A percentile compares a stretch with the other conserved stretches of the same genome.
phyloP scores from a whole-genome alignment of 2,113 vertebrate genomes.

The human region DNA sequence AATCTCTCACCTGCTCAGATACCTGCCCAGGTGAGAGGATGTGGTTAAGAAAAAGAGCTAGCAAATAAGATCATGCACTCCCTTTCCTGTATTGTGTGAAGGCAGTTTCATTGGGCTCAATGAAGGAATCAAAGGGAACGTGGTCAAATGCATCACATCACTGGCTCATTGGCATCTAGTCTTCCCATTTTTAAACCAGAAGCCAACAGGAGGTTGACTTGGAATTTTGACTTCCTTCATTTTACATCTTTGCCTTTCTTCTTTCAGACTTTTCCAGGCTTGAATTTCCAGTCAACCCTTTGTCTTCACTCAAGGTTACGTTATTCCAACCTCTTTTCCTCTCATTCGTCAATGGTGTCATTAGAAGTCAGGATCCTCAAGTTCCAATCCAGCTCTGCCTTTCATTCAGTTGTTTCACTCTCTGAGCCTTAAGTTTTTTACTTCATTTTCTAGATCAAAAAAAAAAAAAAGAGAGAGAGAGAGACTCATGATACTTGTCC shows the following conservation, averaged over 20 bases:
- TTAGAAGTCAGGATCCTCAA: background rate
- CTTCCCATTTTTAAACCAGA: background rate
- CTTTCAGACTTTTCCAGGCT: background rate
- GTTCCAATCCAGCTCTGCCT: background rate
- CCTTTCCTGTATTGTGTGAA: background rate
- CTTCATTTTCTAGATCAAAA: background rate
- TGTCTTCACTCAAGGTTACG: background rate
- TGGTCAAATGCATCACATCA: background rate
- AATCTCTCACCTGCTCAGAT: background rate
- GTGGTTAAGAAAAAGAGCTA: conserved; percentile 41
- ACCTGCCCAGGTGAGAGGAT: conserved; percentile 29
- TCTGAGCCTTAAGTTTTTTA: background rate
- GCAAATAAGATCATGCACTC: background rate
- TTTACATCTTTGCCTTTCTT: background rate
- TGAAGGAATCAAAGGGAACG: background rate
- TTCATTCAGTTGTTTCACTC: background rate
- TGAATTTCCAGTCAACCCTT: background rate
- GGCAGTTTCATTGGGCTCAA: background rate
- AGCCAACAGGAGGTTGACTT: background rate
- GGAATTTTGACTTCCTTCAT: background rate
- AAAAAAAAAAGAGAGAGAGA: no score
- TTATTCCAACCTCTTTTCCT: no score
- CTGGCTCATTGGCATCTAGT: background rate
- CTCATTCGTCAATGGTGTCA: background rate
- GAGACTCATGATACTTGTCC: background rate